Base-by-base conservation (phyloP, 2,113 vertebrate species). In the Xerus inauris region DNA sequence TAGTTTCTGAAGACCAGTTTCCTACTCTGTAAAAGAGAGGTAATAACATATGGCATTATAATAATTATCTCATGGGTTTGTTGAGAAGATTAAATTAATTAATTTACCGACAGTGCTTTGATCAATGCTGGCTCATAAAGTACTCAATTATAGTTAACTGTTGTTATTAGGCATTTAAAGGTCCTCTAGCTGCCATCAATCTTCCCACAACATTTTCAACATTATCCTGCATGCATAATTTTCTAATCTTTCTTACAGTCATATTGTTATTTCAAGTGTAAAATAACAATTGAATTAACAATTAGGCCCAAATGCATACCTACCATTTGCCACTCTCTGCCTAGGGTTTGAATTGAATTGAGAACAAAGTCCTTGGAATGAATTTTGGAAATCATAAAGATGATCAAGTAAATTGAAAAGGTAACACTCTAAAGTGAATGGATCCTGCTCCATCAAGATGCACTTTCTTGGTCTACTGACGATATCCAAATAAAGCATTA, bases 1-100 rank as follows among this genome's bases (percentile, higher is more conserved):
- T 72, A 80, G 90, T 54, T 91, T 79, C 96, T 96, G 22, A 13
- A 94, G 47, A 85, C n/a, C 28, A 49, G 1, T 87, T 93, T 80
- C 22, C 77, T 88, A 24, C 45, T 49, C 81, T 95, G 57, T 87
- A 96, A 96, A 88, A 96, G 9, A 57, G 38, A 83, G 19, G 45
- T 22, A 72, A 83, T 45, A 62, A 67, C 59, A 14, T 57, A 84
- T 42, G 14, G 80, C 73, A 51, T 75, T 80, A 77, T 79, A 22
- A 92, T 47, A 80, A n/a, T 77, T 35, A 49, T 65, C 62, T 71
- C 13, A 71, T 30, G 84, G 38, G 4, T 54, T 59, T 77, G 80
- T 73, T 69, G 47, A 83, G 35, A 83, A 77, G 20, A 83, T 73
- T 72, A 82, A 71, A 76, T 30, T 38, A 87, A 62, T 83, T 82